Percentiles rank a stretch among this genome's conserved stretches.
Evolutionary conservation across 2,888 invertebrate genomes (phyloP).

Genomic region (Nephrocerus scutellatus): DNA sequence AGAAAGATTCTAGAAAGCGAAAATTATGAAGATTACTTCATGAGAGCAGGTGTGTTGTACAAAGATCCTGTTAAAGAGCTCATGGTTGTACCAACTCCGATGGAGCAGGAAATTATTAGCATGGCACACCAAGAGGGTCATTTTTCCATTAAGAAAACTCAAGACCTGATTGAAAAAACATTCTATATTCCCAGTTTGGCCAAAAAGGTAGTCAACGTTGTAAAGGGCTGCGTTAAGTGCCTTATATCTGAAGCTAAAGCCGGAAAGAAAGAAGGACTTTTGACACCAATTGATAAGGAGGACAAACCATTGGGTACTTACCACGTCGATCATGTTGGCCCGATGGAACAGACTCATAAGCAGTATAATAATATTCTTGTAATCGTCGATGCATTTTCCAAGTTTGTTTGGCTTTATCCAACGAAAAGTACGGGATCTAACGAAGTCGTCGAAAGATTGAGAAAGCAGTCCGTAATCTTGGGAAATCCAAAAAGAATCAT

Average conservation of each 20-base stretch:
- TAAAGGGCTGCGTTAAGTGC: slow-evolving; percentile 5
- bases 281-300: slow-evolving; percentile 11
- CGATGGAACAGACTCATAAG: slow-evolving; percentile 25
- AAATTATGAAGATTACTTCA: background rate
- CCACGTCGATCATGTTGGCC: slow-evolving; percentile 10
- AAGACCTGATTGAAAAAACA: background rate
- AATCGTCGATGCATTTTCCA: slow-evolving; percentile 33
- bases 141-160: background rate
- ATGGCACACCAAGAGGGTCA: slow-evolving; percentile 3
- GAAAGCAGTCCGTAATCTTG: slow-evolving; percentile 2
- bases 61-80: background rate
- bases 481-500: slow-evolving; percentile 30
- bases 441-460: background rate
- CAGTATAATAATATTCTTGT: slow-evolving; percentile 34
- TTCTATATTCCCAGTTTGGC: slow-evolving; percentile 4
- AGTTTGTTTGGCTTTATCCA: slow-evolving; percentile 37
- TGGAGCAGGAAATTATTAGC: background rate
- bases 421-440: slow-evolving; percentile 23
- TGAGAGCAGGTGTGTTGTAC: background rate
- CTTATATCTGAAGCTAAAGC: slow-evolving; percentile 2
- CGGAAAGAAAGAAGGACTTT: slow-evolving; percentile 7
- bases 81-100: slow-evolving; percentile 2
- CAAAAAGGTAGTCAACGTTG: background rate
- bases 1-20: slow-evolving; percentile 1
- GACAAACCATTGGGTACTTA: slow-evolving; percentile 8